A percentile compares a stretch with the other conserved stretches of the same genome.
These are phyloP conservation scores for Virgularia gustaviana DNA, from an alignment of 92 coral and sea anemone species.

Conservation along the genomic window DNA sequence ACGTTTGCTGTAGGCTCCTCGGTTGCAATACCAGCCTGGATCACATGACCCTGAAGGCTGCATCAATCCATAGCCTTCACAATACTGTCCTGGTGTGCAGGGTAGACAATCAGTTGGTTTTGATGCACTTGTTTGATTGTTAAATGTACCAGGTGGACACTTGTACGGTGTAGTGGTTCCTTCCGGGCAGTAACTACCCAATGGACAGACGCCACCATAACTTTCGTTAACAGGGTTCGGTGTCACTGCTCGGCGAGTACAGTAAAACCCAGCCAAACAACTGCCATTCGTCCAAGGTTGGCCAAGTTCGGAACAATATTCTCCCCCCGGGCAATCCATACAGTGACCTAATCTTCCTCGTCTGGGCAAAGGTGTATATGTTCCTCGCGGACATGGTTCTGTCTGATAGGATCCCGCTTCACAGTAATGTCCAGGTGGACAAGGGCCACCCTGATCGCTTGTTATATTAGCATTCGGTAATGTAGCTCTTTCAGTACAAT, in stretches of 20 bases:
- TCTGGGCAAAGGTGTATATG: conserved; percentile 71
- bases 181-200: conserved; percentile 75
- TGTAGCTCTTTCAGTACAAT: conserved; percentile 75
- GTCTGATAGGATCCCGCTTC: conserved; percentile 66
- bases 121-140: conserved; percentile 72
- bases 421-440: conserved; percentile 84
- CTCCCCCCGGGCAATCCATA: conserved; percentile 85
- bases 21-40: conserved; percentile 82
- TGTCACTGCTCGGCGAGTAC: conserved; percentile 71
- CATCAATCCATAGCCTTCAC: conserved; percentile 82
- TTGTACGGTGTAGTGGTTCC: conserved; percentile 90
- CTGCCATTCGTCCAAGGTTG: conserved; percentile 84
- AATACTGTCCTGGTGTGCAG: conserved; percentile 84
- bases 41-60: conserved; percentile 81
- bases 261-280: conserved; percentile 84
- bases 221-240: conserved; percentile 70
- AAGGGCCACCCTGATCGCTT: conserved; percentile 73
- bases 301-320: conserved; percentile 70
- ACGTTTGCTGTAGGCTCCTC: conserved; percentile 76
- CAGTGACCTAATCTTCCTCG: conserved; percentile 68
- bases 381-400: conserved; percentile 82
- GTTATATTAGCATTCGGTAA: conserved; percentile 85
- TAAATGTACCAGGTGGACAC: conserved; percentile 96
- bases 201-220: conserved; percentile 81
- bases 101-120: conserved; percentile 74